Conservation (phyloP, 1,140 invertebrate genomes). For the Bombus picipes region DNA sequence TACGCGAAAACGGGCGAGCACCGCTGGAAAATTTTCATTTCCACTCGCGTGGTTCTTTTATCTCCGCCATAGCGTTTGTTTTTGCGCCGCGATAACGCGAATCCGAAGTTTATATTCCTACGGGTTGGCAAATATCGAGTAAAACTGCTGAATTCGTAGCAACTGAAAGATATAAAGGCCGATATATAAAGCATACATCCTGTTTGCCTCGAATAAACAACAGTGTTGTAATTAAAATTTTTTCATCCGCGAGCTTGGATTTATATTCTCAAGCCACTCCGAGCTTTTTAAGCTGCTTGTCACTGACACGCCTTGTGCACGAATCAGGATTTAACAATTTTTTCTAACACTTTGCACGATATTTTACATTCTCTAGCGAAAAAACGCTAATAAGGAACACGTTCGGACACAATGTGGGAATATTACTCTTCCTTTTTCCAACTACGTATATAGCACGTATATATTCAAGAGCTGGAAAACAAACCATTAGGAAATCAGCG, state of each 20-base stretch:
- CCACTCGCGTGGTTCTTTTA: not conserved
- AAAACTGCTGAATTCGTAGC: not conserved
- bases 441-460: not conserved
- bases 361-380: not conserved
- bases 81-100: not conserved
- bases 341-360: not conserved
- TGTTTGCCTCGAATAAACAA: not conserved
- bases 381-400: not conserved
- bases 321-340: not conserved
- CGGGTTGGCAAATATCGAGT: not conserved
- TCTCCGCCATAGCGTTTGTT: not conserved
- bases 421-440: not conserved
- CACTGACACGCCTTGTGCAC: not conserved
- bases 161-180: no score
- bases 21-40: constrained; percentile 11
- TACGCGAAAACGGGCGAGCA: not conserved
- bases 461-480: not conserved
- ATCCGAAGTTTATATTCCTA: not conserved
- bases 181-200: not conserved
- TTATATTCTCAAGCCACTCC: not conserved
- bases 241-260: not conserved
- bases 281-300: not conserved
- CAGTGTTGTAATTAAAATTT: not conserved
- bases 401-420: not conserved
- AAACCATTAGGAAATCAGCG: not conserved